These are phyloP conservation scores for Pteropus alecto DNA, from an alignment of 2,113 vertebrate genomes.

Conservation along the genomic window DNA sequence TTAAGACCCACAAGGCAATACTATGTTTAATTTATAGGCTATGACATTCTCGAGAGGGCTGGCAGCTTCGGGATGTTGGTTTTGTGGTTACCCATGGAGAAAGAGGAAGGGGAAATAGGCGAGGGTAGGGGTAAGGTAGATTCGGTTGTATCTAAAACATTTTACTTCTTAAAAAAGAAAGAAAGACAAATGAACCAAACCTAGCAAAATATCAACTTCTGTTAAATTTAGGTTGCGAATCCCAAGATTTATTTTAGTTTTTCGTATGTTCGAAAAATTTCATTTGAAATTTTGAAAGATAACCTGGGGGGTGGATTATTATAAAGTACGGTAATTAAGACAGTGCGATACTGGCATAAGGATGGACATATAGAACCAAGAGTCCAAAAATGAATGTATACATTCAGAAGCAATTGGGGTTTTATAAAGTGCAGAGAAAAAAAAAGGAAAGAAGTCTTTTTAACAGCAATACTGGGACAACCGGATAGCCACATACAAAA, in stretches of 20 bases:
- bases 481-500: not conserved
- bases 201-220: not conserved
- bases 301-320: not conserved
- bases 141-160: not conserved
- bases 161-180: not conserved
- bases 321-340: not conserved
- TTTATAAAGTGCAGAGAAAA: not conserved
- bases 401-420: not conserved
- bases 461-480: not conserved
- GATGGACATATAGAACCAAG: not conserved
- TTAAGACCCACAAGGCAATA: not conserved
- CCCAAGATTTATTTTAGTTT: not conserved
- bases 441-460: not conserved
- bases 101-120: not conserved
- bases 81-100: not conserved
- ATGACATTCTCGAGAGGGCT: not conserved
- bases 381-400: not conserved
- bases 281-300: not conserved
- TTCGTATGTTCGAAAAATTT: slow-evolving; percentile 2
- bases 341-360: not conserved
- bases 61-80: not conserved
- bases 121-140: too few species aligned
- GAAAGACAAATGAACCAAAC: not conserved
- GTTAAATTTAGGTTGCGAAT: not conserved
- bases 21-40: not conserved